Evolutionary conservation across 2,888 invertebrate genomes (phyloP), one percentile per base, ranked within the genome.

Genomic region (Ypsolopha scabrella): DNA sequence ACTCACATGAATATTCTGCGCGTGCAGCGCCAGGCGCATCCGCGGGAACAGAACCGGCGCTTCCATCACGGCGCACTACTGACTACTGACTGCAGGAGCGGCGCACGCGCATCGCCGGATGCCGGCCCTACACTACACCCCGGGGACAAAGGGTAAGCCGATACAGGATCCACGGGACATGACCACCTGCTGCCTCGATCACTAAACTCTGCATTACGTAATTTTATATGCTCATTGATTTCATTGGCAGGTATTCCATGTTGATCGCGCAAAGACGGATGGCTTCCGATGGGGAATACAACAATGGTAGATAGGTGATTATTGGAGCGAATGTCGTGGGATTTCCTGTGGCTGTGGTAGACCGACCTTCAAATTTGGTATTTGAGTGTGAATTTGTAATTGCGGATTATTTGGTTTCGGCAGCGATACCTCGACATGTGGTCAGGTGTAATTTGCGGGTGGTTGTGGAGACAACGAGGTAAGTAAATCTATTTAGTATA

Each of bases 1-100:
- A 68, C 85, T 85, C 70, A 86, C 86, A 55, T 86, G 85, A 54
- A 85, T 85, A 55, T 85, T 82, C 64, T 82, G 76, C 53, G 85
- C 80, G 55, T 81, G 83, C 39, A 83, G 67, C 34, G 80, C 80
- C 46, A 86, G 61, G 52, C 80, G 80, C 66, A 77, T 66, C 48
- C 85, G 75, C 58, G 83, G 83, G 34, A 74, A 75, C 48, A 83
- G 81, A 45, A 80, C 69, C 2, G 81, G 81, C 57, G 71, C 66
- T 52, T 67, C 63, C 72, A 72, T 72, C 58, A 59, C 65, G 8
- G 33, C 41, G 60, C 70, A 48, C 48, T 48, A 36, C 11, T 9
- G 43, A 34, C 34, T 6, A 7, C 13, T 41, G 7, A 41, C n/a
- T n/a, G 37, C 8, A 14, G 33, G 34, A 9, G n/a, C 24, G 35